These are phyloP conservation scores for Aplodontia rufa DNA, from an alignment of 2,113 vertebrate species.

Conservation along the genomic window DNA sequence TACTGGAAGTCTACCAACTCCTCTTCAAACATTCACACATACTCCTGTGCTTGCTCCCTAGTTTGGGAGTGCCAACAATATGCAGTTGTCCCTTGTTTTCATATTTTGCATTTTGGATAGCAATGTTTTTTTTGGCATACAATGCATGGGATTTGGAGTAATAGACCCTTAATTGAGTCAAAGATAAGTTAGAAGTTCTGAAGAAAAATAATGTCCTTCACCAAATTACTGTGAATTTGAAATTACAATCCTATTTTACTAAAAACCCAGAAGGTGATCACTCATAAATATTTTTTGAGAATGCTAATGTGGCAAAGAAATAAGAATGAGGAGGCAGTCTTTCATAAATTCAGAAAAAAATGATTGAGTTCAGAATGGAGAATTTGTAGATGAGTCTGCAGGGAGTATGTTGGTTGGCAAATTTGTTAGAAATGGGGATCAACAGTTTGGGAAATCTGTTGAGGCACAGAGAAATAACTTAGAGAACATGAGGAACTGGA, in stretches of 20 bases:
- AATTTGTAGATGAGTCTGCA: not conserved
- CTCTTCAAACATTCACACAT: not conserved
- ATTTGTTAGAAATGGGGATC: constrained; percentile 34
- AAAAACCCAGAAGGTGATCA: not conserved
- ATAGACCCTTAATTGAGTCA: not conserved
- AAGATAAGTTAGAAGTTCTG: constrained; percentile 36
- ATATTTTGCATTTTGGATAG: constrained; percentile 2
- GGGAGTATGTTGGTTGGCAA: not conserved
- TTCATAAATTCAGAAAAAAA: constrained; percentile 1
- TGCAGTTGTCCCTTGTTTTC: not conserved
- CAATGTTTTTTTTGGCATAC: not conserved
- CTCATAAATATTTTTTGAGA: not conserved
- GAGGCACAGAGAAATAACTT: constrained; percentile 3
- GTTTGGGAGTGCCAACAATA: not conserved
- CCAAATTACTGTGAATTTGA: constrained; percentile 41
- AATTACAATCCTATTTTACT: constrained; percentile 29
- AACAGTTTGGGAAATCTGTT: constrained; percentile 16
- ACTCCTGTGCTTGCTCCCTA: not conserved
- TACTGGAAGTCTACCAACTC: not conserved
- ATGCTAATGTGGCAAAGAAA: constrained; percentile 26
- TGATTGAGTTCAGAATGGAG: not conserved
- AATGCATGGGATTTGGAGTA: not conserved
- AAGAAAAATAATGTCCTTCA: constrained; percentile 19
- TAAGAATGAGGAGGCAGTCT: constrained; percentile 13
- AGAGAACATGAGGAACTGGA: not conserved